phyloP scores from a whole-genome alignment of 2,888 invertebrate species.

The Odontocolon sp. region DNA sequence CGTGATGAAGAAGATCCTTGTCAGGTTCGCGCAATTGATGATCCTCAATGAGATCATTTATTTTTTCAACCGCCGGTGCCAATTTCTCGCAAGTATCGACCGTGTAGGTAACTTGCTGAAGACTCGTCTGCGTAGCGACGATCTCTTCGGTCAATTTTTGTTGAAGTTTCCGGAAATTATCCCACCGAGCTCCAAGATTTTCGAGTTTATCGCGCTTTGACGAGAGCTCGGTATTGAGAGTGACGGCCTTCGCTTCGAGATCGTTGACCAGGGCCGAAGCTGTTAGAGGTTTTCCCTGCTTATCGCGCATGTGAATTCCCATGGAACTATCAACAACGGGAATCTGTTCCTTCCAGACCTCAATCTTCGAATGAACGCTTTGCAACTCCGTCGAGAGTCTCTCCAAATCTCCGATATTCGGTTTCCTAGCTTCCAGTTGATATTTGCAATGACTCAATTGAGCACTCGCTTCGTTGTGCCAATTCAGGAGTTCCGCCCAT shows the following conservation, averaged over 20 bases:
- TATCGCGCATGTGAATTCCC: constrained; percentile 87
- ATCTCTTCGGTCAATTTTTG: constrained; percentile 86
- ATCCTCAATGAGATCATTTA: constrained; percentile 82
- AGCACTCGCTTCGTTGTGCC: constrained; percentile 90
- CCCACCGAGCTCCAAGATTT: constrained; percentile 89
- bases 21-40: constrained; percentile 84
- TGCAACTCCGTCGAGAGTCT: constrained; percentile 87
- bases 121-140: constrained; percentile 83
- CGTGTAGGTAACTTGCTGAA: constrained; percentile 83
- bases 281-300: constrained; percentile 87
- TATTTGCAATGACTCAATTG: constrained; percentile 91
- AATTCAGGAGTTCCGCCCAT: constrained; percentile 91
- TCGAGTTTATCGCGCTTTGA: constrained; percentile 86
- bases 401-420: constrained; percentile 87
- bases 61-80: constrained; percentile 82
- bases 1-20: constrained; percentile 88
- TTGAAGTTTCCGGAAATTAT: constrained; percentile 89
- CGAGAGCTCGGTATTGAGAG: constrained; percentile 86
- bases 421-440: constrained; percentile 89
- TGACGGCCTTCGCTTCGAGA: constrained; percentile 87
- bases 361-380: constrained; percentile 85
- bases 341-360: constrained; percentile 87
- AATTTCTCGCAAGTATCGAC: constrained; percentile 82
- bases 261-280: constrained; percentile 88
- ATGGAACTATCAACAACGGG: constrained; percentile 87